These are phyloP conservation scores for Drosophila peninsularis DNA, from an alignment of 2,888 invertebrate species.

Conservation along the genomic window DNA sequence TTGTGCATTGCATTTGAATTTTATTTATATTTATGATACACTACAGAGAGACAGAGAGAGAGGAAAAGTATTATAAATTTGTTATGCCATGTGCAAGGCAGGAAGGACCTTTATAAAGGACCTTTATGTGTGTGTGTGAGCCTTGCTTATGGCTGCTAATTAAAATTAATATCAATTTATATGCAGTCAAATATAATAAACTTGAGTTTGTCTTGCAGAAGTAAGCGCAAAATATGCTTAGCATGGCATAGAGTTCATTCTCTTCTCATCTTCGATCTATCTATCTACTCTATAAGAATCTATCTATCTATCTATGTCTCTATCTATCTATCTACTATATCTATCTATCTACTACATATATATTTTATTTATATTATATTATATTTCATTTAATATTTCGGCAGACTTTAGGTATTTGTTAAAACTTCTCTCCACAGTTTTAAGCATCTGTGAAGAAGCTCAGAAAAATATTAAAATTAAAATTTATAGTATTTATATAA, in stretches of 20 bases:
- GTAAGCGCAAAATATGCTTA: background rate
- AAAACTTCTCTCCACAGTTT: too few species aligned
- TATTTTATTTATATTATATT: too few species aligned
- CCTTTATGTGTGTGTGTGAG: background rate
- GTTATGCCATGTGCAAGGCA: background rate
- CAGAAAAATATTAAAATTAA: too few species aligned
- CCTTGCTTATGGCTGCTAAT: background rate
- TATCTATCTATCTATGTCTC: background rate
- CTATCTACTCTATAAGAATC: background rate
- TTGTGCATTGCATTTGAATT: conserved; percentile 29
- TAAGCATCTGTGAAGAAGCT: too few species aligned
- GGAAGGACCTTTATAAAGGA: background rate
- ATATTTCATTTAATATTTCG: too few species aligned
- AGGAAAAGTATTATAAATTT: background rate
- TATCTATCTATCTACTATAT: background rate
- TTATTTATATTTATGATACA: conserved; percentile 43
- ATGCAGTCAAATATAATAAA: background rate
- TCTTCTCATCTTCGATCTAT: background rate
- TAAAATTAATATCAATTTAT: background rate
- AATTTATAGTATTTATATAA: too few species aligned
- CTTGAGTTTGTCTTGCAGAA: background rate
- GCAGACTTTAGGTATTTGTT: too few species aligned
- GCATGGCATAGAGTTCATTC: background rate
- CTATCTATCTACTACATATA: too few species aligned
- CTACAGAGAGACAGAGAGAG: background rate